Percentiles rank a stretch among this genome's conserved stretches.
phyloP scores from a whole-genome alignment of 2,113 vertebrate species.

The Cynopterus brachyotis region DNA sequence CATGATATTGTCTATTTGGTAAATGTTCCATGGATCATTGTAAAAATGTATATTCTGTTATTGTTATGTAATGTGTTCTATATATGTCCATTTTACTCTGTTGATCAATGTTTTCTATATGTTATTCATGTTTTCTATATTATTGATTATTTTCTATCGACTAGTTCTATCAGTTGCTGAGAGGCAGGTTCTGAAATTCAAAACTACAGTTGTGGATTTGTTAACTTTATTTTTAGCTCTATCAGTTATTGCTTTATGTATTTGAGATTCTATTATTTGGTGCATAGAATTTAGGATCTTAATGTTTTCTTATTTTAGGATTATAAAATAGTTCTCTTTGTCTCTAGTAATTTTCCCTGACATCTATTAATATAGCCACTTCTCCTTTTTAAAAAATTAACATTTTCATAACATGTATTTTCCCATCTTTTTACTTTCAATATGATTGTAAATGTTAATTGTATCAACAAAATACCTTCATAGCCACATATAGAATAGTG shows the following conservation, averaged over 20 bases:
- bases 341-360: background rate
- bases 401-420: background rate
- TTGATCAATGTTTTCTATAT: background rate
- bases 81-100: background rate
- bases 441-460: background rate
- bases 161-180: background rate
- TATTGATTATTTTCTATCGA: background rate
- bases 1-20: background rate
- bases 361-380: background rate
- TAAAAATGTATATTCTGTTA: background rate
- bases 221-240: background rate
- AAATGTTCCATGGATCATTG: background rate
- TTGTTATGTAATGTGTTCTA: background rate
- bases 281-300: background rate
- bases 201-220: background rate
- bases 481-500: background rate
- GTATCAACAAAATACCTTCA: background rate
- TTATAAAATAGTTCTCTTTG: background rate
- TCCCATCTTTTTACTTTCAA: background rate
- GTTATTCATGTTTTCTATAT: background rate
- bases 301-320: background rate
- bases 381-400: background rate
- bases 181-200: background rate
- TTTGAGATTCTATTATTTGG: background rate
- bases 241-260: background rate